Percentiles rank a stretch among this genome's conserved stretches.
phyloP scores from a whole-genome alignment of 1,140 invertebrate species.

The Neodiprion virginianus region DNA sequence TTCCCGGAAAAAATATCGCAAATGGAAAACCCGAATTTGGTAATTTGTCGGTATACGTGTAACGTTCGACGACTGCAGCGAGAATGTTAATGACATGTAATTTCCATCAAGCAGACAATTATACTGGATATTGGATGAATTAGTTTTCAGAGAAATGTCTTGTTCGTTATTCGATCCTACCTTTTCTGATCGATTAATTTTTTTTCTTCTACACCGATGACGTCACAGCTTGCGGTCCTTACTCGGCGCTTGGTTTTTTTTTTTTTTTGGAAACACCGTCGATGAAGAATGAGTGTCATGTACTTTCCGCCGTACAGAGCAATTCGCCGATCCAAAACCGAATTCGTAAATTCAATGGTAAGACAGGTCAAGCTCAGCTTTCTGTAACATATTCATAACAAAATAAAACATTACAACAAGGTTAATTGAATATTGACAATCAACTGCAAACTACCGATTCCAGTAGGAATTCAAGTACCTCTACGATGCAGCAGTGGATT shows the following conservation, averaged over 20 bases:
- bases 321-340: not conserved
- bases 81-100: not conserved
- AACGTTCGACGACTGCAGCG: not conserved
- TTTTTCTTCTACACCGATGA: not conserved
- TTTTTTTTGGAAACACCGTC: too few relatives aligned
- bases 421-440: not conserved
- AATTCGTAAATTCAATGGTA: not conserved
- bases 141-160: not conserved
- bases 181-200: not conserved
- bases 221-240: not conserved
- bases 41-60: not conserved
- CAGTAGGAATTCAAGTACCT: slow-evolving; percentile 25
- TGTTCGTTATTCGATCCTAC: not conserved
- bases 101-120: too few relatives aligned
- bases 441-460: not conserved
- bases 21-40: not conserved
- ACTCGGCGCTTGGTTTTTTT: too few relatives aligned
- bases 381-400: not conserved
- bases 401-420: not conserved
- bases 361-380: not conserved
- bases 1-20: not conserved
- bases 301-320: not conserved
- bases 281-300: not conserved
- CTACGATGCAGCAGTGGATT: slow-evolving; percentile 14
- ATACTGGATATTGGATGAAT: too few relatives aligned